A percentile compares a stretch with the other conserved stretches of the same genome.
Evolutionary conservation across 2,888 invertebrate species (phyloP).

Genomic region (Helleia helle): DNA sequence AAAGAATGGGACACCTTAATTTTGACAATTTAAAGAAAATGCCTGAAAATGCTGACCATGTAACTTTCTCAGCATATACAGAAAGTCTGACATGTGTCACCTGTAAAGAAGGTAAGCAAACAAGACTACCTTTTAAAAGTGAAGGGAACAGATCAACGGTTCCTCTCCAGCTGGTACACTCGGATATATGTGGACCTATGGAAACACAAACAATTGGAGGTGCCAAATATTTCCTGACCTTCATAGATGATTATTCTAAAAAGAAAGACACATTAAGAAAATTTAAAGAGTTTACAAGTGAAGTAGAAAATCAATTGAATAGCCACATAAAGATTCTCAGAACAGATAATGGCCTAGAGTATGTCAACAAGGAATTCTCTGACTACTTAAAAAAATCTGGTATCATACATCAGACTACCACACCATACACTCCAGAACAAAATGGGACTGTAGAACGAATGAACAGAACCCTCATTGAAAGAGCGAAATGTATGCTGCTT

Average conservation of each 20-base stretch:
- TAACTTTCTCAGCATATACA: no score
- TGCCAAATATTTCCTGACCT: background rate
- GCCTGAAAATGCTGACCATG: no score
- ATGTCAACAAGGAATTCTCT: constrained; percentile 15
- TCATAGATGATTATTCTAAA: background rate
- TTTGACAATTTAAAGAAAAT: no score
- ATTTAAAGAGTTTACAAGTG: constrained; percentile 16
- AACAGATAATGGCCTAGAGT: constrained; percentile 20
- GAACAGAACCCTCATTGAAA: constrained; percentile 19
- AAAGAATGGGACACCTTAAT: no score
- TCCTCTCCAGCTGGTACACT: background rate
- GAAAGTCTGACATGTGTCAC: background rate
- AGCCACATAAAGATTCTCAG: constrained; percentile 14
- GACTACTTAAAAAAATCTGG: constrained; percentile 12
- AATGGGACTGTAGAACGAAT: constrained; percentile 29
- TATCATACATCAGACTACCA: constrained; percentile 15
- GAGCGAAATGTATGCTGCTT: constrained; percentile 19
- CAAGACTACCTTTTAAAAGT: background rate
- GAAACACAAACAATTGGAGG: background rate
- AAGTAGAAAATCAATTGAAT: constrained; percentile 19
- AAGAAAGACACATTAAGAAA: constrained; percentile 8
- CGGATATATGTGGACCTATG: constrained; percentile 6
- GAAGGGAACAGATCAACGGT: background rate
- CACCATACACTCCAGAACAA: constrained; percentile 18
- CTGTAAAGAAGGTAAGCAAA: background rate